phyloP scores from a whole-genome alignment of 2,797 vertebrate species.

The Borostomias antarcticus region DNA sequence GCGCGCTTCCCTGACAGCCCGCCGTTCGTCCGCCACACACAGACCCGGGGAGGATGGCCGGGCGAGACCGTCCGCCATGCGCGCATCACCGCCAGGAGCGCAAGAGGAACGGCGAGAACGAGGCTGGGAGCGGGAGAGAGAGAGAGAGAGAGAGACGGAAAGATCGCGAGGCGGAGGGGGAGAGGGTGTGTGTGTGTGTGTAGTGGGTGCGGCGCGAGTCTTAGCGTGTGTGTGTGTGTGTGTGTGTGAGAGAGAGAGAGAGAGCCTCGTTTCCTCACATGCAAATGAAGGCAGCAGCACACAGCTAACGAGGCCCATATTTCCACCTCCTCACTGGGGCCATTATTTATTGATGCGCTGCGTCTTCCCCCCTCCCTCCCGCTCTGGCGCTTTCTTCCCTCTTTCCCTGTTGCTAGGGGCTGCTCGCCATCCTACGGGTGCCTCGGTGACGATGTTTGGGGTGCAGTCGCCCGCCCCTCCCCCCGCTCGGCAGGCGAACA shows the following conservation, averaged over 20 bases:
- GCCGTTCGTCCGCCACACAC: not conserved
- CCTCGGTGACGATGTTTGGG: conserved; percentile 20
- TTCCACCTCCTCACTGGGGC: conserved; percentile 81
- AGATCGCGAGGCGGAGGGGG: conserved; percentile 1
- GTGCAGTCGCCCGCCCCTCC: not conserved
- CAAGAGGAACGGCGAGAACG: not conserved
- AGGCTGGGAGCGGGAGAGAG: not conserved
- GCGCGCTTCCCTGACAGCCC: not conserved
- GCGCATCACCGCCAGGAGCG: not conserved
- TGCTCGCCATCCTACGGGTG: conserved; percentile 46
- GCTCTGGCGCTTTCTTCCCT: conserved; percentile 70
- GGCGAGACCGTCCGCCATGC: not conserved
- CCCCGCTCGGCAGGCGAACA: not conserved
- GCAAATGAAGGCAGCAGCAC: conserved; percentile 81
- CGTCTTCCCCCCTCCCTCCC: conserved; percentile 67
- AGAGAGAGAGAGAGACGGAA: not conserved
- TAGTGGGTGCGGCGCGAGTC: conserved; percentile 1
- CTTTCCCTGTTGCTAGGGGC: conserved; percentile 81
- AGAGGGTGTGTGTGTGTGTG: conserved; percentile 29
- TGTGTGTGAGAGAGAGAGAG: conserved; percentile 38
- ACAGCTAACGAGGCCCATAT: conserved; percentile 82
- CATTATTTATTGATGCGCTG: conserved; percentile 88
- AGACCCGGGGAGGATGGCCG: not conserved
- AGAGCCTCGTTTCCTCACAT: conserved; percentile 77
- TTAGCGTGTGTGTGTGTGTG: not conserved